Evolutionary conservation across 2,797 vertebrate genomes (phyloP), one percentile per base, ranked within the genome.

Genomic region (Ctenopoma multispine): DNA sequence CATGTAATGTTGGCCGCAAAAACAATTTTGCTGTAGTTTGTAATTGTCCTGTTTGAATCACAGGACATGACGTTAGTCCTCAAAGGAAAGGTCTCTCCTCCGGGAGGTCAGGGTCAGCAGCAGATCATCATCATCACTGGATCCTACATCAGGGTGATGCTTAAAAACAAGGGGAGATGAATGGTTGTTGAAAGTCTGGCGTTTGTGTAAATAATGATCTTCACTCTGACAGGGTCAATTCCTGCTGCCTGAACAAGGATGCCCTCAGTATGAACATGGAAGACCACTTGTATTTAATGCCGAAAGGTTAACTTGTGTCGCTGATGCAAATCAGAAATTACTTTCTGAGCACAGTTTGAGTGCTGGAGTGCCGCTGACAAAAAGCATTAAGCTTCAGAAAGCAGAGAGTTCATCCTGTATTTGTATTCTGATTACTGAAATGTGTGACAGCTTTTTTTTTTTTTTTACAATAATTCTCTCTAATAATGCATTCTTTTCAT

Each of bases 41-140:
- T 4, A 41, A 27, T 72, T n/a, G n/a, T n/a, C n/a, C n/a, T n/a
- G 15, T 48, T 65, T n/a, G 62, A 13, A 54, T 47, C 15, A 49
- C 23, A 43, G 59, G 58, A 50, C 12, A 50, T 67, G 14, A 36
- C 27, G 48, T 68, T 62, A 60, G 70, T 58, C 51, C n/a, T 58
- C 31, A 56, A 0, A 29, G 40, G 57, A 29, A 57, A 48, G 29
- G 60, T 71, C 20, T 63, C 9, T 63, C 24, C 17, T 17, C 0
- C 8, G 41, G 21, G 69, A 60, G 85, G 81, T 90, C 84, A 86
- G 65, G 77, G 66, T 72, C 75, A 87, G 68, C 47, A 31, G 21
- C 68, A 80, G 70, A 71, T 80, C 72, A 76, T 58, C 55, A 61
- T 72, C 69, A 34, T 46, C n/a, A n/a, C n/a, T 48, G 70, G n/a